Conservation (phyloP, 2,888 invertebrate species). For the Sepiola atlantica region DNA sequence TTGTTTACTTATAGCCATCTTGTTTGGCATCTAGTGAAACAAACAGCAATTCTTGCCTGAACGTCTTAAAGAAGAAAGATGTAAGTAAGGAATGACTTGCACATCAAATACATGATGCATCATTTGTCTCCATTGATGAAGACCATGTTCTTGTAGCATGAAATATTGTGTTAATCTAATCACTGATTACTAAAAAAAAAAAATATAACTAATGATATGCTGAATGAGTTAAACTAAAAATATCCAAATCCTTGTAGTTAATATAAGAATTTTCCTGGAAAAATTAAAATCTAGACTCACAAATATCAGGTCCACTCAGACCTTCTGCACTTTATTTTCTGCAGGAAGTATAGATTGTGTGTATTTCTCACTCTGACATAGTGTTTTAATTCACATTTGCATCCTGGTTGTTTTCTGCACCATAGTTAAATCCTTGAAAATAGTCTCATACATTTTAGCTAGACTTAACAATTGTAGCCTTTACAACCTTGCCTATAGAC, state of each 20-base stretch:
- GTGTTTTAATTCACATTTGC: not conserved
- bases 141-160: constrained; percentile 41
- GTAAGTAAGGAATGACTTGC: constrained; percentile 44
- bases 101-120: constrained; percentile 24
- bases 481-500: not conserved
- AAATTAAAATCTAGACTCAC: not conserved
- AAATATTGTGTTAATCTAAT: constrained; percentile 33
- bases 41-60: constrained; percentile 40
- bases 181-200: not conserved
- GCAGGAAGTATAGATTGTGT: constrained; percentile 2
- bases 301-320: not conserved
- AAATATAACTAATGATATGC: not conserved
- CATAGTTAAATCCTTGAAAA: not conserved
- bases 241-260: not conserved
- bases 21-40: constrained; percentile 45
- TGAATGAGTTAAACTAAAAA: not conserved
- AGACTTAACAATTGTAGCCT: not conserved
- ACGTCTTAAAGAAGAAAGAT: constrained; percentile 43
- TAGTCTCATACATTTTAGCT: not conserved
- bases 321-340: not conserved
- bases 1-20: constrained; percentile 45
- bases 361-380: constrained; percentile 13
- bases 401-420: not conserved
- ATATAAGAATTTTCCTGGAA: not conserved
- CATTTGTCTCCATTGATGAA: not conserved